Evolutionary conservation across 2,797 vertebrate genomes (phyloP).

Genomic region (Limnodromus scolopaceus): DNA sequence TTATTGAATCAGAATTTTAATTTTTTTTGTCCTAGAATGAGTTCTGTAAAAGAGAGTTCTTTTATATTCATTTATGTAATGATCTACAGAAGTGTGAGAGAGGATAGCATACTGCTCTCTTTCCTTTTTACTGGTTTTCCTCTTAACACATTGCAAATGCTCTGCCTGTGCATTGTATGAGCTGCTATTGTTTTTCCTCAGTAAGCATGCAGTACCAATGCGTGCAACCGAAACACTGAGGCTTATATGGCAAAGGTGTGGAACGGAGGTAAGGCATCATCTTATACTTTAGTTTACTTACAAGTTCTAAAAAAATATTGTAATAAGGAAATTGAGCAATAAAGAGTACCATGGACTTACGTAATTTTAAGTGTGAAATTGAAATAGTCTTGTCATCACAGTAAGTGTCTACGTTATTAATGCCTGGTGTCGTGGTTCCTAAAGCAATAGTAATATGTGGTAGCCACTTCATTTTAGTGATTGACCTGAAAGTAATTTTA

Average conservation of each 20-base stretch:
- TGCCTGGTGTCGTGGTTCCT: neutral
- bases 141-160: neutral
- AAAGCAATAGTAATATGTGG: neutral
- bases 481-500: neutral
- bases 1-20: neutral
- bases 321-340: neutral
- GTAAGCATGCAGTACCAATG: neutral
- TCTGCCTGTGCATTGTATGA: neutral
- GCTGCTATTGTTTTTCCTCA: neutral
- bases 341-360: neutral
- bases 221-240: neutral
- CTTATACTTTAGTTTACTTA: neutral
- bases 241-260: neutral
- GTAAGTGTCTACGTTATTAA: neutral
- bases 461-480: neutral
- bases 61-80: neutral
- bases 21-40: neutral
- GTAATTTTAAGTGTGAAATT: neutral
- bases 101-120: neutral
- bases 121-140: neutral
- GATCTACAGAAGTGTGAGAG: neutral
- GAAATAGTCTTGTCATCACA: neutral
- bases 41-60: neutral
- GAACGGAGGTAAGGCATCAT: neutral
- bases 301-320: neutral